These are phyloP conservation scores for Scolopax rusticola DNA, from an alignment of 2,797 vertebrate genomes.

Conservation along the genomic window DNA sequence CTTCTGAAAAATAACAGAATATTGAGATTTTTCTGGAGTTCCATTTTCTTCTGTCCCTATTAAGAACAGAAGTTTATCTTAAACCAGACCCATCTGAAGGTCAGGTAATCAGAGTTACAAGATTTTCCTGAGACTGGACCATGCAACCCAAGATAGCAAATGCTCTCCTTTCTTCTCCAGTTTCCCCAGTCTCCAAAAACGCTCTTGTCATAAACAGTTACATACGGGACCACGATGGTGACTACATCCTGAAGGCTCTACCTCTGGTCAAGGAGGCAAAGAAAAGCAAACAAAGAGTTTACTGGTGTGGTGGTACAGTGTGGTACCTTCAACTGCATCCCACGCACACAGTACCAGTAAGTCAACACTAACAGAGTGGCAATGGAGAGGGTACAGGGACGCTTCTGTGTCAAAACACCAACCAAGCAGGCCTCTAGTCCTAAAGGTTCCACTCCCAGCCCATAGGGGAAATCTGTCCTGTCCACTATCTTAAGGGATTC, in stretches of 20 bases:
- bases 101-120: background rate
- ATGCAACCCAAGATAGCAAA: background rate
- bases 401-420: background rate
- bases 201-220: background rate
- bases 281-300: background rate
- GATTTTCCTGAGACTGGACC: background rate
- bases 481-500: background rate
- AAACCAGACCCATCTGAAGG: background rate
- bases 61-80: background rate
- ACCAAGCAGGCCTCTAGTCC: background rate
- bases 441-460: background rate
- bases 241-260: background rate
- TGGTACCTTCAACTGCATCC: background rate
- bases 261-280: background rate
- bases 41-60: background rate
- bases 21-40: background rate
- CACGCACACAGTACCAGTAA: background rate
- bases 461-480: background rate
- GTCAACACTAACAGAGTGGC: background rate
- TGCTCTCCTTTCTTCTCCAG: background rate
- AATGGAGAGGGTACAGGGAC: background rate
- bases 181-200: background rate
- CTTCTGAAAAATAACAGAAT: background rate
- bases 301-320: background rate
- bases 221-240: accelerated